These are phyloP conservation scores for Caenorhabditis japonica DNA, from an alignment of 2,888 invertebrate genomes.

Conservation along the genomic window DNA sequence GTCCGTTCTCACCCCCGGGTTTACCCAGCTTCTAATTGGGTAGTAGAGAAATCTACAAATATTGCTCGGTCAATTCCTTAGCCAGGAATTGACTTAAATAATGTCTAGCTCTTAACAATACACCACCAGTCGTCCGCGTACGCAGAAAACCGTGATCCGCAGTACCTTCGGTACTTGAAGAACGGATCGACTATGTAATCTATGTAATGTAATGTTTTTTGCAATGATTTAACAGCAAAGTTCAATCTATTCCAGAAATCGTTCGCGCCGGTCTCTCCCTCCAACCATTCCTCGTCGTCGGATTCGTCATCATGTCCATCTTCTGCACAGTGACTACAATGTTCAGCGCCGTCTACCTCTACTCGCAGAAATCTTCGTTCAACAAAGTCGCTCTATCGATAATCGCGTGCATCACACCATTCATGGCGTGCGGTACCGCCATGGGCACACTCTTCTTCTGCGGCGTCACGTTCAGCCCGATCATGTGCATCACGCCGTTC, in stretches of 20 bases:
- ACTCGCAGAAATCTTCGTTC: constrained; percentile 54
- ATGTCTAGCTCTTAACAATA: too few relatives aligned
- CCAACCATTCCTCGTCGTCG: constrained; percentile 63
- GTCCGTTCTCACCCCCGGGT: too few relatives aligned
- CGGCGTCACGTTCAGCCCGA: constrained; percentile 60
- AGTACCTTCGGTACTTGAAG: too few relatives aligned
- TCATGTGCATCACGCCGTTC: constrained; percentile 65
- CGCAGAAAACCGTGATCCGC: too few relatives aligned
- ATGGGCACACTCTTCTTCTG: constrained; percentile 58
- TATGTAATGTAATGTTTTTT: too few relatives aligned
- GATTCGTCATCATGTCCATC: constrained; percentile 61
- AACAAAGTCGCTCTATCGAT: constrained; percentile 58
- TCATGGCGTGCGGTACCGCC: constrained; percentile 60
- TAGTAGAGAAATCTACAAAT: too few relatives aligned
- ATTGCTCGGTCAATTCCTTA: too few relatives aligned
- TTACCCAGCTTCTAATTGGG: too few relatives aligned
- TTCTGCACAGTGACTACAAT: constrained; percentile 61
- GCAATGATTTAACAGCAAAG: background rate
- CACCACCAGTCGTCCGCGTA: too few relatives aligned
- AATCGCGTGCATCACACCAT: constrained; percentile 58
- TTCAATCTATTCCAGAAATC: constrained; percentile 57
- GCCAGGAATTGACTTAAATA: too few relatives aligned
- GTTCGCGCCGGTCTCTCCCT: constrained; percentile 61
- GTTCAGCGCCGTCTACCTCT: constrained; percentile 54
- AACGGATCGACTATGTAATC: too few relatives aligned